phyloP scores from a whole-genome alignment of 2,113 vertebrate genomes.

The Plotosus lineatus region DNA sequence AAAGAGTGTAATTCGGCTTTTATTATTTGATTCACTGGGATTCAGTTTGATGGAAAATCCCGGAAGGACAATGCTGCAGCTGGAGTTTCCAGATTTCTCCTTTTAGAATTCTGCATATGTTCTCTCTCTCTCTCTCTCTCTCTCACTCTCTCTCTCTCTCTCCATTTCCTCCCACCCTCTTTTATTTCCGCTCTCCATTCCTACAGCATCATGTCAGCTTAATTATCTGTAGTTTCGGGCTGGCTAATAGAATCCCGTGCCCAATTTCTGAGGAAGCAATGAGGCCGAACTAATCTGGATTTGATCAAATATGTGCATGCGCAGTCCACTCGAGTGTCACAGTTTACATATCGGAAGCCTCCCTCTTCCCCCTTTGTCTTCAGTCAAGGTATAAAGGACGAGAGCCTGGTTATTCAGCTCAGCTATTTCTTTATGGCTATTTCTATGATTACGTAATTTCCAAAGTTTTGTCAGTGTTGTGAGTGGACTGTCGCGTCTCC shows the following conservation, averaged over 20 bases:
- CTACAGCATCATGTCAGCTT: slow-evolving; percentile 49
- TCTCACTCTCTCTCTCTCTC: slow-evolving; percentile 3
- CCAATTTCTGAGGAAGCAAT: slow-evolving; percentile 54
- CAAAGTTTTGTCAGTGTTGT: neutral
- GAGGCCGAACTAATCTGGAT: slow-evolving; percentile 58
- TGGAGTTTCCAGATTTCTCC: slow-evolving; percentile 41
- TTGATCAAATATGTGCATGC: slow-evolving; percentile 58
- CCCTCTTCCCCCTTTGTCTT: neutral
- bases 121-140: slow-evolving; percentile 15
- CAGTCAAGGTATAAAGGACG: neutral
- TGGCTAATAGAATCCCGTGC: slow-evolving; percentile 56
- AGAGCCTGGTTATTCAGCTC: slow-evolving; percentile 16
- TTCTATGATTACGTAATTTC: neutral
- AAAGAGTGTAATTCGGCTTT: slow-evolving; percentile 23
- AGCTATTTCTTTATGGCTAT: neutral
- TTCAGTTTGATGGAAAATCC: slow-evolving; percentile 35
- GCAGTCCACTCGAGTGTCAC: slow-evolving; percentile 30
- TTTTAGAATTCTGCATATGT: slow-evolving; percentile 48
- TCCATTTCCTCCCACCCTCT: neutral
- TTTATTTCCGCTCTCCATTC: slow-evolving; percentile 12
- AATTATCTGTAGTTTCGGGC: slow-evolving; percentile 55
- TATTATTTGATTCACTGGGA: slow-evolving; percentile 41
- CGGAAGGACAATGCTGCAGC: slow-evolving; percentile 32
- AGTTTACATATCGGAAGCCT: slow-evolving; percentile 44
- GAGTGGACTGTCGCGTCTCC: neutral